Evolutionary conservation across 2,797 vertebrate genomes (phyloP).

Genomic region (Hipposideros larvatus): DNA sequence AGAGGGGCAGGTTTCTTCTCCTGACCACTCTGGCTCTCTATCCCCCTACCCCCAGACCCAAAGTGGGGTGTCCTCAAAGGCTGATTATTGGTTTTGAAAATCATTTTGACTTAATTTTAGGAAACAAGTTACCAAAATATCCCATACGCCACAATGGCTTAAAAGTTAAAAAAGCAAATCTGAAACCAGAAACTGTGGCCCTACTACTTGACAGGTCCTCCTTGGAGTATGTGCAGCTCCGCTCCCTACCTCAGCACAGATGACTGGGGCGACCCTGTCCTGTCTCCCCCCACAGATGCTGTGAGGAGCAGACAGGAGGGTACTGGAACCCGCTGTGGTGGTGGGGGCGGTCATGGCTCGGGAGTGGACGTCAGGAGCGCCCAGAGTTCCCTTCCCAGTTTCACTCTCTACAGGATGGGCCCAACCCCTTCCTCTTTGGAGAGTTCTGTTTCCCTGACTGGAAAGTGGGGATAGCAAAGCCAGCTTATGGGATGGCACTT

Average conservation of each 20-base stretch:
- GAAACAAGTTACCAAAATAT: background rate
- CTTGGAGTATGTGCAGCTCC: background rate
- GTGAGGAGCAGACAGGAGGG: background rate
- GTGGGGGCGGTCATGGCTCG: background rate
- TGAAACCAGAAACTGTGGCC: background rate
- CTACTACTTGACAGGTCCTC: background rate
- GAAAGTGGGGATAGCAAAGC: background rate
- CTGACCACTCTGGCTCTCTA: background rate
- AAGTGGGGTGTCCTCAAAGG: background rate
- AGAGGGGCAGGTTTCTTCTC: background rate
- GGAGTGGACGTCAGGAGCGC: background rate
- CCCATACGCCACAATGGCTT: background rate
- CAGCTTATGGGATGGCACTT: background rate
- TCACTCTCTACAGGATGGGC: background rate
- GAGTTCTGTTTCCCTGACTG: background rate
- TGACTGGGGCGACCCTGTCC: background rate
- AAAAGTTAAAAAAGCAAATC: background rate
- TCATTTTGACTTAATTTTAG: constrained; percentile 60
- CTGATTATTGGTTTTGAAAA: constrained; percentile 42
- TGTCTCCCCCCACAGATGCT: background rate
- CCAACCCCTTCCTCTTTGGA: background rate
- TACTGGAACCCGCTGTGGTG: background rate
- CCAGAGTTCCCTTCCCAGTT: background rate
- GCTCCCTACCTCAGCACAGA: background rate
- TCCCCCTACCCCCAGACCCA: background rate